A percentile compares a stretch with the other conserved stretches of the same genome.
Conservation (phyloP, 2,888 invertebrate genomes). For the Platycnemis pennipes region DNA sequence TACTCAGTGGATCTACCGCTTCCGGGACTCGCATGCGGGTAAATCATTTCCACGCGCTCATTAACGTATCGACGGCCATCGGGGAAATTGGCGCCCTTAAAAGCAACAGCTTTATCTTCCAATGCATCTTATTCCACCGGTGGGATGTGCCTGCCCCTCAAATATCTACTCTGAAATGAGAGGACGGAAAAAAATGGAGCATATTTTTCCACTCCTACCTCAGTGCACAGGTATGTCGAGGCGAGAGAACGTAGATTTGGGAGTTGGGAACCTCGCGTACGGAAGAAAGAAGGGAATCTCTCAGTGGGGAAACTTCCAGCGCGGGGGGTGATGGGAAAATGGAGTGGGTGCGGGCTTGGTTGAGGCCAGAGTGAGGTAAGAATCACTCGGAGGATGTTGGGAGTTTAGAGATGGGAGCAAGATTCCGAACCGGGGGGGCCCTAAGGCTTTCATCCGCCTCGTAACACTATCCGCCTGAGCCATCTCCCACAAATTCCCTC, state of each 20-base stretch:
- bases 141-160: neutral
- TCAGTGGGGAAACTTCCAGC: neutral
- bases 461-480: conserved; percentile 28
- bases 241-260: neutral
- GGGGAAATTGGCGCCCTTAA: neutral
- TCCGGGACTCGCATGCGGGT: neutral
- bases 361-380: neutral
- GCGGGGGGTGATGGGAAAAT: neutral
- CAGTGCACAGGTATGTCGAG: neutral
- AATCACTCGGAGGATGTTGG: conserved; percentile 34
- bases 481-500: conserved; percentile 5
- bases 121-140: neutral
- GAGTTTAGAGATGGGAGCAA: conserved; percentile 28
- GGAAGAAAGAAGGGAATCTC: neutral
- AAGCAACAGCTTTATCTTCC: neutral
- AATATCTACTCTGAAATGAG: neutral
- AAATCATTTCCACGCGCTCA: neutral
- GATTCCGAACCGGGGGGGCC: neutral
- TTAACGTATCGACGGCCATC: neutral
- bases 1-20: neutral
- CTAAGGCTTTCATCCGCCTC: neutral
- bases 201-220: neutral
- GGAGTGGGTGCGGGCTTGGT: neutral
- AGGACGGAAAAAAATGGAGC: neutral
- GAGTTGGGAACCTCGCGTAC: neutral